phyloP scores from a whole-genome alignment of 2,888 invertebrate genomes.

The Athalia cordata region DNA sequence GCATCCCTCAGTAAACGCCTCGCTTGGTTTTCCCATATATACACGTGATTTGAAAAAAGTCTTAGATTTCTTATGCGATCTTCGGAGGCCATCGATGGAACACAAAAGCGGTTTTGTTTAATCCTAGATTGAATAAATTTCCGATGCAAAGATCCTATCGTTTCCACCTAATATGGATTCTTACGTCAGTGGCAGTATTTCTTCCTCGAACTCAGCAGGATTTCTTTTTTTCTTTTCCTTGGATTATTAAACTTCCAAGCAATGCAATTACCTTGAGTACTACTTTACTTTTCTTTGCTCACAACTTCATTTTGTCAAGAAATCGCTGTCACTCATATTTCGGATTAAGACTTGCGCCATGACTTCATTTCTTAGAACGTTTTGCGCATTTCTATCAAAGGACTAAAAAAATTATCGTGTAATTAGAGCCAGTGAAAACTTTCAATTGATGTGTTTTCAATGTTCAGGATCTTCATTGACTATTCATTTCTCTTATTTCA shows the following conservation, averaged over 20 bases:
- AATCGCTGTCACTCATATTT: background rate
- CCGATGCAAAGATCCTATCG: slow-evolving; percentile 14
- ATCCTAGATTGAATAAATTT: background rate
- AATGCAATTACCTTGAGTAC: background rate
- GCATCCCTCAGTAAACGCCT: slow-evolving; percentile 16
- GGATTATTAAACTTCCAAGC: background rate
- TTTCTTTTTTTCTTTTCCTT: background rate
- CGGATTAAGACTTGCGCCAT: background rate
- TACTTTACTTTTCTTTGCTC: background rate
- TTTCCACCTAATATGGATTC: background rate
- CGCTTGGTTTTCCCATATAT: background rate
- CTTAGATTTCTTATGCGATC: background rate
- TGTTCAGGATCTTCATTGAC: too few species aligned
- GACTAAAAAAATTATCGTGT: too few species aligned
- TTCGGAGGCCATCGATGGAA: background rate
- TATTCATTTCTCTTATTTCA: too few species aligned
- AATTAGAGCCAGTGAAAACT: too few species aligned
- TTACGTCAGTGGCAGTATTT: background rate
- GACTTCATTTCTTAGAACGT: background rate
- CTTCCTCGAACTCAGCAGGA: background rate
- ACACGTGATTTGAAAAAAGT: background rate
- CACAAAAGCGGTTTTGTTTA: too few species aligned
- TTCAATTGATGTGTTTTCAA: too few species aligned
- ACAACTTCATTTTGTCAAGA: background rate
- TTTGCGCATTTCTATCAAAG: too few species aligned